Evolutionary conservation across 2,888 invertebrate species (phyloP).

Genomic region (Scaptomyza reducta): DNA sequence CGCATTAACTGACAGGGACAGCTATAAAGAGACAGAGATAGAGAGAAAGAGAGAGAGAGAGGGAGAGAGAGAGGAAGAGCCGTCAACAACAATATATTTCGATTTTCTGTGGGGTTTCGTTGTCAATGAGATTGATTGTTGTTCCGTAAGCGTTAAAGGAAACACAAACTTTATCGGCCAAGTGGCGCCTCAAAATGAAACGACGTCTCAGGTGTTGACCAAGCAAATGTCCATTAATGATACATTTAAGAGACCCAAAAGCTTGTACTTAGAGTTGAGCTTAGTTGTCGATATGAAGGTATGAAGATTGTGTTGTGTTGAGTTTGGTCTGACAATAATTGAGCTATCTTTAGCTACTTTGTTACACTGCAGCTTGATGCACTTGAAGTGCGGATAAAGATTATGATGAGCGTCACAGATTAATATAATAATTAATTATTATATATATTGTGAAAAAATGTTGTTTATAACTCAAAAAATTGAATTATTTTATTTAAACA

Average conservation of each 20-base stretch:
- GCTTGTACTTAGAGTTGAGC: neutral
- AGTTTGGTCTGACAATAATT: slow-evolving; percentile 13
- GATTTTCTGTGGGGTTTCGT: slow-evolving; percentile 17
- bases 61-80: neutral
- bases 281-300: slow-evolving; percentile 19
- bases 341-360: slow-evolving; percentile 13
- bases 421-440: too few species aligned
- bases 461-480: too few species aligned
- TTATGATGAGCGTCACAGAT: neutral
- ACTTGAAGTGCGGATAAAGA: slow-evolving; percentile 21
- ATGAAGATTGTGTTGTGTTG: slow-evolving; percentile 17
- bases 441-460: too few species aligned
- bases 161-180: slow-evolving; percentile 30
- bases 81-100: slow-evolving; percentile 9
- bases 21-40: slow-evolving; percentile 9
- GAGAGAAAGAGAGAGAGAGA: slow-evolving; percentile 11
- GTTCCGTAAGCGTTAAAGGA: slow-evolving; percentile 39
- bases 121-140: slow-evolving; percentile 75
- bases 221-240: slow-evolving; percentile 62
- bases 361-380: slow-evolving; percentile 24
- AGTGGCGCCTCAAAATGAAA: slow-evolving; percentile 39
- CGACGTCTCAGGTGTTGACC: slow-evolving; percentile 46
- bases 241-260: slow-evolving; percentile 7
- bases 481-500: too few species aligned
- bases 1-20: slow-evolving; percentile 8